Base-by-base conservation (phyloP, 2,113 vertebrate genomes). In the Ameiurus melas region DNA sequence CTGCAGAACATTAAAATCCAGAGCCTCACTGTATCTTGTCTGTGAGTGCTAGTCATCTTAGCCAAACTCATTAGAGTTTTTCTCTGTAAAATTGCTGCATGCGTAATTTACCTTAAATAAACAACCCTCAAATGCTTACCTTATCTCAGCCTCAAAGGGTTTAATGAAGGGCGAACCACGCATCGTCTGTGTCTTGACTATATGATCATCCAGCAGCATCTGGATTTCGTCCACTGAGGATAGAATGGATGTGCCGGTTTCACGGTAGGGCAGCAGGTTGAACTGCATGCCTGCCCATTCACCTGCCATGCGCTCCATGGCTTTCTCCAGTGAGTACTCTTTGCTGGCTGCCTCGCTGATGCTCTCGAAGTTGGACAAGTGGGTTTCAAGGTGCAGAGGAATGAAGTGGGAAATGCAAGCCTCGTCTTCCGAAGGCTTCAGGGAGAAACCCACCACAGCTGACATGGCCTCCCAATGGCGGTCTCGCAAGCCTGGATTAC, bases 161-260 rank as follows among this genome's bases (percentile, higher is more conserved):
- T 97, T 96, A 85, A 97, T 96, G 89, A 97, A 98, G 0, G 96
- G 95, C 27, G 96, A 98, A 20, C 96, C 97, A 91, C 95, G 94
- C 97, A 98, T 96, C 13, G 97, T 96, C 90, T 98, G 97, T 1
- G 97, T 97, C 94, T 98, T 98, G 33, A 97, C 93, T 70, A 97
- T 96, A 84, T 98, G 97, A 87, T 98, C 97, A 66, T 99, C 97
- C 92, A 98, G 47, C 75, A 98, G 90, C 95, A 96, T 96, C 92
- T 98, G 97, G 81, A 97, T 94, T 57, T 97, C 97, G 27, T 97
- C 97, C 86, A 98, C 93, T 13, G 96, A 94, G 5, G 97, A 96
- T 85, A 98, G 93, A 93, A 98, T 96, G 89, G 81, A 92, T 0
- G 96, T 97, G 90, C 97, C 97, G 0, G 95, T 96, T 92, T 97